Conservation (phyloP, 2,113 vertebrate species). For the Ptilorrhoa leucosticta region DNA sequence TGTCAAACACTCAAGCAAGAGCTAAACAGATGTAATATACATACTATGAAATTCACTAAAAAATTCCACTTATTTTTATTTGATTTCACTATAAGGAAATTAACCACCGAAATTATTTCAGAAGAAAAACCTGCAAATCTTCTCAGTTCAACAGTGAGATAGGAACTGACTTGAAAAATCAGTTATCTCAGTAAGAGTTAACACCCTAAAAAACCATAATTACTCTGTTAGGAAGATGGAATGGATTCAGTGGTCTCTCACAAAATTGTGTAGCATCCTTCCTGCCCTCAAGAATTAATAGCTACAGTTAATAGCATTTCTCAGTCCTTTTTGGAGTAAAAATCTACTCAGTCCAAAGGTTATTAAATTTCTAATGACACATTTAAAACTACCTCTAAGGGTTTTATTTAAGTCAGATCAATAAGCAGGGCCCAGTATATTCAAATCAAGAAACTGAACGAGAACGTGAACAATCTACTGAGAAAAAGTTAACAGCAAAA, state of each 20-base stretch:
- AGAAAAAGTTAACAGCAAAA: neutral
- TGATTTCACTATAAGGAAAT: neutral
- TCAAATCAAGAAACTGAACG: neutral
- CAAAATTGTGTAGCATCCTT: neutral
- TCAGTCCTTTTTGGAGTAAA: neutral
- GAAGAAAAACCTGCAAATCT: neutral
- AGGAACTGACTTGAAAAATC: neutral
- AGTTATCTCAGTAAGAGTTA: neutral
- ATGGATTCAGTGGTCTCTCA: neutral
- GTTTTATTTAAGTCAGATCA: neutral
- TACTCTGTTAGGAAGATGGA: neutral
- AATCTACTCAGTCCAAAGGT: neutral
- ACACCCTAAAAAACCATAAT: neutral
- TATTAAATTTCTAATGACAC: neutral
- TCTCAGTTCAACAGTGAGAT: neutral
- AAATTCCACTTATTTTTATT: neutral
- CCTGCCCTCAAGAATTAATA: neutral
- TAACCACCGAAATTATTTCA: neutral
- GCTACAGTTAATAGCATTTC: neutral
- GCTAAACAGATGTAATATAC: neutral
- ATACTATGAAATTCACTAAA: neutral
- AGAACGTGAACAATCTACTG: neutral
- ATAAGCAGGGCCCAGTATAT: neutral
- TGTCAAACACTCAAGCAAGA: neutral
- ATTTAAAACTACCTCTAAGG: neutral